Percentiles rank a stretch among this genome's conserved stretches.
These are phyloP conservation scores for Crioceris asparagi DNA, from an alignment of 2,888 invertebrate genomes.

Conservation along the genomic window DNA sequence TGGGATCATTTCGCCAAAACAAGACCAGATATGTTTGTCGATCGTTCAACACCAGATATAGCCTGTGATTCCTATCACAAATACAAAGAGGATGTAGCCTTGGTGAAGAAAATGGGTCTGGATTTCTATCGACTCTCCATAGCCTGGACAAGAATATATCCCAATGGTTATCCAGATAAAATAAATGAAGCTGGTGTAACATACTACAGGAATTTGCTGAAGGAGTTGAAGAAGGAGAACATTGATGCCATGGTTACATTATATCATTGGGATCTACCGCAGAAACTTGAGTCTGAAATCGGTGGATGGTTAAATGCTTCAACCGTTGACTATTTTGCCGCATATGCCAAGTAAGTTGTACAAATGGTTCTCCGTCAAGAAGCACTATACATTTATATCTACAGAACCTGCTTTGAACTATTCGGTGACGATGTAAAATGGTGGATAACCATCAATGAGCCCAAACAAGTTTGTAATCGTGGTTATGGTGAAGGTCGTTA, in stretches of 20 bases:
- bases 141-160: constrained; percentile 37
- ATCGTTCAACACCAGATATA: constrained; percentile 44
- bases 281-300: constrained; percentile 33
- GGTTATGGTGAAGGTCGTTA: constrained; percentile 26
- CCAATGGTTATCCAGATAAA: constrained; percentile 41
- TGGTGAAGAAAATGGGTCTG: constrained; percentile 46
- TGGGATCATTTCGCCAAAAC: constrained; percentile 16
- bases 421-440: constrained; percentile 39
- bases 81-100: constrained; percentile 48
- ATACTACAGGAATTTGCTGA: constrained; percentile 18
- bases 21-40: constrained; percentile 9
- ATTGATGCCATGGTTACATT: constrained; percentile 14
- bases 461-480: constrained; percentile 26
- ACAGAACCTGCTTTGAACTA: constrained; percentile 29
- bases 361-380: too few relatives aligned
- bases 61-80: constrained; percentile 58
- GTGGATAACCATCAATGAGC: constrained; percentile 49
- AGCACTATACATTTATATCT: too few relatives aligned
- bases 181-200: constrained; percentile 40
- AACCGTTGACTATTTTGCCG: constrained; percentile 55
- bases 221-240: constrained; percentile 8
- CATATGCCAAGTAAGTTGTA: constrained; percentile 35
- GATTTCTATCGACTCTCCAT: constrained; percentile 36
- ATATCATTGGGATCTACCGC: constrained; percentile 17
- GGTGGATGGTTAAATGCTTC: constrained; percentile 54